Evolutionary conservation across 2,113 vertebrate species (phyloP).

Genomic region (Carassius auratus): DNA sequence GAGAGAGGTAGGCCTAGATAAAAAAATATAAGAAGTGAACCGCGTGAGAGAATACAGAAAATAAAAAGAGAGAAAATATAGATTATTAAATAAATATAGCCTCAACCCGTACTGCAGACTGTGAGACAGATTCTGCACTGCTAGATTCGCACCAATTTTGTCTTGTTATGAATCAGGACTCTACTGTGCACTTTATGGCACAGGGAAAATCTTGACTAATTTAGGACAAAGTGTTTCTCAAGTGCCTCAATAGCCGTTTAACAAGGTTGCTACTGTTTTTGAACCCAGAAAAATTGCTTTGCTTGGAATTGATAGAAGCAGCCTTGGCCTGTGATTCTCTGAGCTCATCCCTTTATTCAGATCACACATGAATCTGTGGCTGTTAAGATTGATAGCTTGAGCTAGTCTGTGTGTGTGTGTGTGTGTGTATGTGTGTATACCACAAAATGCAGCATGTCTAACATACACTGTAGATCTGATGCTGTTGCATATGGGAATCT

Average conservation of each 20-base stretch:
- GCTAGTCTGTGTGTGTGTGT: neutral
- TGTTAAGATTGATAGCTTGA: neutral
- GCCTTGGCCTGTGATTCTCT: neutral
- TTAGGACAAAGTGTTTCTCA: slow-evolving; percentile 29
- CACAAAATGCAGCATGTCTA: neutral
- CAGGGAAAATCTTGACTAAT: slow-evolving; percentile 12
- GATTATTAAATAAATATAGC: neutral
- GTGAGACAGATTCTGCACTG: neutral
- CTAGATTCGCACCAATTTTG: slow-evolving; percentile 5
- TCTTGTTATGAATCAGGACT: slow-evolving; percentile 16
- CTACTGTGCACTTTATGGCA: neutral
- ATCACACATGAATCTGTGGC: neutral
- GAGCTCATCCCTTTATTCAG: neutral
- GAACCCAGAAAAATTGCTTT: neutral
- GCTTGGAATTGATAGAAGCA: neutral
- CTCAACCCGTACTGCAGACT: neutral
- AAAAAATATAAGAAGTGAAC: neutral
- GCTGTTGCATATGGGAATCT: neutral
- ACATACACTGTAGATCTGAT: neutral
- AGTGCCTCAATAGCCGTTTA: neutral
- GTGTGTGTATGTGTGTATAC: neutral
- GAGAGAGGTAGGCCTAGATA: slow-evolving; percentile 1
- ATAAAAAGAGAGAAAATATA: slow-evolving; percentile 9
- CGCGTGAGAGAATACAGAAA: slow-evolving; percentile 3
- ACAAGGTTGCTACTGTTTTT: slow-evolving; percentile 25